Base-by-base conservation (phyloP, 1,140 invertebrate species). In the Anoplolepis gracilipes region DNA sequence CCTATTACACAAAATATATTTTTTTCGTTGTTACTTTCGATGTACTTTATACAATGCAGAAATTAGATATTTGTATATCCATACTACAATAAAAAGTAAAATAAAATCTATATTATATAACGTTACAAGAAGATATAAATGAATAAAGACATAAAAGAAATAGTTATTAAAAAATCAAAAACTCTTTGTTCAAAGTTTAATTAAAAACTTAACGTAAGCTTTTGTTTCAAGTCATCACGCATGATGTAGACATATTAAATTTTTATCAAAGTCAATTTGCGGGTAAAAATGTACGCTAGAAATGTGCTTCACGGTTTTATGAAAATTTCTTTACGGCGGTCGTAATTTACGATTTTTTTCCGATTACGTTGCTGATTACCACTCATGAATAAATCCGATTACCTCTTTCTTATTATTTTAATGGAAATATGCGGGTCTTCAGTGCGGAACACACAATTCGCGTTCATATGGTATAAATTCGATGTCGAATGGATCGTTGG, bases 331-430 rank as follows among this genome's bases (percentile, higher is more conserved):
- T 61, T 82, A 13, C 22, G 36, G 36, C 16, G 28, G 22, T 25
- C 7, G 25, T 39, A 13, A 13, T 46, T 46, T 28, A n/a, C n/a
- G n/a, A n/a, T 70, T 72, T 42, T 61, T 5, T 4, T 6, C 39
- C 39, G 49, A 36, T 73, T 72, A 79, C 46, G 33, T 59, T 22
- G 53, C 49, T 46, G 28, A 55, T 61, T 82, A 72, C 36, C 25
- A 25, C 53, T 81, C 78, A 72, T 81, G 78, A 73, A 82, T 82
- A 82, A 82, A 82, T 82, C 67, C 2, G 67, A 53, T 82, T 81
- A 72, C 53, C 16, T 16, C 19, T 72, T 72, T 82, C 67, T 82
- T 72, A 82, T 82, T 72, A 82, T 82, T 82, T 55, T 73, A 73
- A 82, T 61, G 67, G 25, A 59, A 72, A 46, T n/a, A n/a, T 39